These are phyloP conservation scores for Patagioenas fasciata DNA, from an alignment of 2,113 vertebrate species.

Conservation along the genomic window DNA sequence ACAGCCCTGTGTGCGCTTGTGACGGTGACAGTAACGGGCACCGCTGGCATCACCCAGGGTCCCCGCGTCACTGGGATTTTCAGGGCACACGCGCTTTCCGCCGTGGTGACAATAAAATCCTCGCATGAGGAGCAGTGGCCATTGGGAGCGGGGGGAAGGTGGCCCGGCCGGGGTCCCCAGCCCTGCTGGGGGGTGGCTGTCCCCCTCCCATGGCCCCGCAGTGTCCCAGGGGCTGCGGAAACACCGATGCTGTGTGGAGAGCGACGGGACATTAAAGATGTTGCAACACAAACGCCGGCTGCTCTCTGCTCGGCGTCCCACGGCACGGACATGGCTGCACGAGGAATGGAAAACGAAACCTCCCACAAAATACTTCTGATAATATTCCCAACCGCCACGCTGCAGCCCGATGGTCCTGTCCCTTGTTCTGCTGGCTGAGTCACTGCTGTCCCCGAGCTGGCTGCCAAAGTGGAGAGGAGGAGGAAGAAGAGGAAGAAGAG, in stretches of 20 bases:
- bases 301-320: not conserved
- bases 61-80: not conserved
- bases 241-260: too few species aligned
- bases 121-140: fast-evolving
- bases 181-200: fast-evolving
- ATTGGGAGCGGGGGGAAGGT: not conserved
- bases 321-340: fast-evolving
- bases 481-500: not conserved
- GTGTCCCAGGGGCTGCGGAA: fast-evolving
- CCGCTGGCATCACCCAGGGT: not conserved
- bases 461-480: not conserved
- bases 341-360: fast-evolving
- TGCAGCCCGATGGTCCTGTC: not conserved
- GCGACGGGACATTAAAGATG: fast-evolving
- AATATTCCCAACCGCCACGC: fast-evolving
- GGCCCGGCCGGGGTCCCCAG: not conserved
- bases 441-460: not conserved
- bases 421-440: fast-evolving
- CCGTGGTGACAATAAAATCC: fast-evolving
- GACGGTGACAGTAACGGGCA: constrained; percentile 31
- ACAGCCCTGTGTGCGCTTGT: not conserved
- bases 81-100: not conserved
- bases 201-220: not conserved
- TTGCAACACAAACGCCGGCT: not conserved
- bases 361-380: fast-evolving